Evolutionary conservation across 2,113 vertebrate genomes (phyloP), one percentile per base, ranked within the genome.

Genomic region (Tragelaphus imberbis): DNA sequence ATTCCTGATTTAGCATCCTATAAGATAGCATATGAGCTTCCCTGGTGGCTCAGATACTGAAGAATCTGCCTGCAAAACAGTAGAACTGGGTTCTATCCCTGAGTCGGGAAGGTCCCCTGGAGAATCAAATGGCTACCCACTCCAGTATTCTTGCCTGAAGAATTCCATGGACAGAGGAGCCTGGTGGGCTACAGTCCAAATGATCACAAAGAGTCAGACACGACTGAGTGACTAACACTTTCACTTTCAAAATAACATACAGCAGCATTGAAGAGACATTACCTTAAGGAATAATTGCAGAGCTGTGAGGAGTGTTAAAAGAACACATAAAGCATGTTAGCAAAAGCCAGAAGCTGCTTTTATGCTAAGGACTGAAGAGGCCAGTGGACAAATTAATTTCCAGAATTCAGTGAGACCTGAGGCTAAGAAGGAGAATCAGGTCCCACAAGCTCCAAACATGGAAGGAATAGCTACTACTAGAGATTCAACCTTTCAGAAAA

Each of bases 351-450:
- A 91, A 33, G 40, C 58, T 85, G 3, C 6, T 63, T 81, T 75
- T 30, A 63, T 6, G 3, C 51, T 84, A 30, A 65, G 65, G 6
- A 30, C 3, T 27, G 10, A 87, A 61, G 15, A 13, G 3, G 2
- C 9, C 6, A 53, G 33, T 12, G 4, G 58, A 44, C 6, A 56
- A 90, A 84, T 68, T 8, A 25, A 10, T 59, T 53, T 17, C 12
- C 14, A 63, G 49, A 90, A 19, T 84, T 68, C 17, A n/a, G 4
- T 71, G 53, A 82, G 7, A 30, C 27, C 11, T 28, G 28, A n/a
- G 30, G 4, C 14, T 28, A 2, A 40, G 4, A 12, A 63, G 5
- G 27, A 87, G 21, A 5, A 1, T 68, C 25, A 47, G 4, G 1
- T 19, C 17, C 28, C 23, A 7, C n/a, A 81, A 13, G 14, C 7